Conservation (phyloP, 2,797 vertebrate genomes). For the Malurus leucopterus region DNA sequence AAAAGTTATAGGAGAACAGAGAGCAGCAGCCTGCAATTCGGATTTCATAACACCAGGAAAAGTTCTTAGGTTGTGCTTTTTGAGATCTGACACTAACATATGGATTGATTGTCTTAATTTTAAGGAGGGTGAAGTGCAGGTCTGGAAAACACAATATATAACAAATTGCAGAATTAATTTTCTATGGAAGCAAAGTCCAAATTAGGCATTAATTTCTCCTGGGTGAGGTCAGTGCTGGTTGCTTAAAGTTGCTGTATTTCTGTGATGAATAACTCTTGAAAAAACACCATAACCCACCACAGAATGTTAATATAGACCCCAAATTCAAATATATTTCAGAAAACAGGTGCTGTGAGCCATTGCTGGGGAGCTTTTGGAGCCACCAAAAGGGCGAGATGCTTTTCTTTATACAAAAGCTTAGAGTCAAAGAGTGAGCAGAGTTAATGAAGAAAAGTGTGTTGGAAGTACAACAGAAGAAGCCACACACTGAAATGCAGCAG, state of each 20-base stretch:
- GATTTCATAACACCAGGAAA: not conserved
- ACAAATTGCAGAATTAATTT: not conserved
- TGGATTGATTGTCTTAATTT: not conserved
- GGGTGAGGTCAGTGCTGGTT: not conserved
- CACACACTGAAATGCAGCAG: not conserved
- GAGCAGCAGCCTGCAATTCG: not conserved
- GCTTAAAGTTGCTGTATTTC: not conserved
- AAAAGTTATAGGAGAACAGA: not conserved
- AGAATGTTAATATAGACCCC: not conserved
- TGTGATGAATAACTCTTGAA: not conserved
- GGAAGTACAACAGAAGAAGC: not conserved
- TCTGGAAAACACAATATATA: not conserved
- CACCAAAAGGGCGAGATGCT: not conserved
- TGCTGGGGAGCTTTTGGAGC: not conserved
- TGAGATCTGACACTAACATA: not conserved
- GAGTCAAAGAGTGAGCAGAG: not conserved
- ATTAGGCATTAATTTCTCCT: not conserved
- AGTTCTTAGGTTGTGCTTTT: not conserved
- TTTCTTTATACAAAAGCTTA: not conserved
- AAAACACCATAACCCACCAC: not conserved
- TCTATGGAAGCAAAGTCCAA: fast-evolving
- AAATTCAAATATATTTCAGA: not conserved
- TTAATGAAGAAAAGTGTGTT: not conserved
- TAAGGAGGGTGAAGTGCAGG: not conserved
- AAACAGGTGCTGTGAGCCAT: not conserved